These are phyloP conservation scores for Perdita meconis DNA, from an alignment of 2,888 invertebrate genomes.

Conservation along the genomic window DNA sequence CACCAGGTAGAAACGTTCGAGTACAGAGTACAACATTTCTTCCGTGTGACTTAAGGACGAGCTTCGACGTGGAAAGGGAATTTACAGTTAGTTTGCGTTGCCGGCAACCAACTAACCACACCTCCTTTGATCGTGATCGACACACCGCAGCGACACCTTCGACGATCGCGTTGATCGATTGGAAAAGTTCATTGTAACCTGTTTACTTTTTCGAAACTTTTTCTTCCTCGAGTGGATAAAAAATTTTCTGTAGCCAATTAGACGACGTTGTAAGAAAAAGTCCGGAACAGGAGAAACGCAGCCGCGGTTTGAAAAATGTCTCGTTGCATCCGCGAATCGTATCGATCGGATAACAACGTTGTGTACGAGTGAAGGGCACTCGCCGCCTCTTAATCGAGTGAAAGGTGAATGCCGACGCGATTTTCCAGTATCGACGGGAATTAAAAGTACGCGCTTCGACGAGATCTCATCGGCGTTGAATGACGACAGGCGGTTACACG, in stretches of 20 bases:
- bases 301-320: constrained; percentile 1
- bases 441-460: constrained; percentile 9
- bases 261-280: background rate
- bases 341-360: constrained; percentile 41
- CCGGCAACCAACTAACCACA: constrained; percentile 17
- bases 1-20: background rate
- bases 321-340: constrained; percentile 23
- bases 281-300: background rate
- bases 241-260: background rate
- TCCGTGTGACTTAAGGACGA: constrained; percentile 33
- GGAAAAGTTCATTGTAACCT: too few species aligned
- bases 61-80: constrained; percentile 37
- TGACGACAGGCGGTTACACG: background rate
- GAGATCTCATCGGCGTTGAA: constrained; percentile 2
- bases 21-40: constrained; percentile 26
- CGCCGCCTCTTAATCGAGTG: constrained; percentile 57
- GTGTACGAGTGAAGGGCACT: constrained; percentile 57
- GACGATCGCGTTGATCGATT: background rate
- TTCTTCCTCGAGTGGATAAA: background rate
- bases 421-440: constrained; percentile 12
- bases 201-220: too few species aligned
- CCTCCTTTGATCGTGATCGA: background rate
- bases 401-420: constrained; percentile 56
- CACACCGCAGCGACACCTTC: background rate
- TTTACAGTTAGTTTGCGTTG: constrained; percentile 65